Percentiles rank a stretch among this genome's conserved stretches.
These are phyloP conservation scores for Chesias legatella DNA, from an alignment of 2,888 invertebrate genomes.

Conservation along the genomic window DNA sequence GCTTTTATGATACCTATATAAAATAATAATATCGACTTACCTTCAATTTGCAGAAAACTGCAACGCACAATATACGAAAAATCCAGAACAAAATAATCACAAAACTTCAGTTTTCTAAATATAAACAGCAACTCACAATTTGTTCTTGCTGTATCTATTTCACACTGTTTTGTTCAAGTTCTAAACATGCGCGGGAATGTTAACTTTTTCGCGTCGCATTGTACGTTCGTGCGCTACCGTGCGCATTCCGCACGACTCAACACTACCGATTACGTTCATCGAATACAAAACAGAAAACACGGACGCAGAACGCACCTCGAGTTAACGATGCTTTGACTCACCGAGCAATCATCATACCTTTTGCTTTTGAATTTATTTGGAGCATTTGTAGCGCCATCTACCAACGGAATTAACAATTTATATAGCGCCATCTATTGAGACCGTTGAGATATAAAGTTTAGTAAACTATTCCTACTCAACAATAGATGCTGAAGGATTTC, in stretches of 20 bases:
- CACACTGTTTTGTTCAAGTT: slow-evolving; percentile 66
- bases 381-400: slow-evolving; percentile 40
- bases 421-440: slow-evolving; percentile 30
- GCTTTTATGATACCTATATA: too few species aligned
- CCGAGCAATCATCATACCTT: slow-evolving; percentile 1
- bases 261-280: slow-evolving; percentile 55
- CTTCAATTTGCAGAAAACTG: slow-evolving; percentile 36
- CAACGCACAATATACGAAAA: slow-evolving; percentile 33
- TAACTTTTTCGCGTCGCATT: slow-evolving; percentile 63
- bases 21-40: slow-evolving; percentile 48
- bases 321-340: neutral
- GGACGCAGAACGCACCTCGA: slow-evolving; percentile 17
- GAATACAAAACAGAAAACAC: slow-evolving; percentile 64
- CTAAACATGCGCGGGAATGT: slow-evolving; percentile 58
- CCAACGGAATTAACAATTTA: neutral
- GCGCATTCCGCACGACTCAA: slow-evolving; percentile 58
- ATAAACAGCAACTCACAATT: slow-evolving; percentile 56
- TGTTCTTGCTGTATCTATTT: slow-evolving; percentile 52
- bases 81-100: slow-evolving; percentile 52
- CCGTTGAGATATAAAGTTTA: neutral
- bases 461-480: slow-evolving; percentile 22
- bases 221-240: slow-evolving; percentile 55
- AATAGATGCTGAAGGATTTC: slow-evolving; percentile 33
- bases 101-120: slow-evolving; percentile 44
- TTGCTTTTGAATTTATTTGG: neutral